Base-by-base conservation (phyloP, 1,140 invertebrate genomes). In the Medauroidea extradentata region DNA sequence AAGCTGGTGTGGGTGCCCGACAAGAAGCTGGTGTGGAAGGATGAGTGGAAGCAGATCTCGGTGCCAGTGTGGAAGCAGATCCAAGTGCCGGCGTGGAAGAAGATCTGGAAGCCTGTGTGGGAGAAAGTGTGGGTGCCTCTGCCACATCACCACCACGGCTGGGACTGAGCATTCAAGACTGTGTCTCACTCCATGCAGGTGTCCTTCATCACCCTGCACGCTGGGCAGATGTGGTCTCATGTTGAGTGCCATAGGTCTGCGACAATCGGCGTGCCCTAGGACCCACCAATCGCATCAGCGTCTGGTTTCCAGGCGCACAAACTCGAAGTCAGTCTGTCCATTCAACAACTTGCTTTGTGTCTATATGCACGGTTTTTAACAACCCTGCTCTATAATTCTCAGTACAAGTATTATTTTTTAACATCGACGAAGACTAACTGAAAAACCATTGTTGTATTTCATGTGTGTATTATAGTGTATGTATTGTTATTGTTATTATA, bases 1-100 rank as follows among this genome's bases (percentile, higher is more conserved):
- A 89, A 89, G 71, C 69, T 88, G 18, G 83, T 86, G 70, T 89
- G 87, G 88, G 86, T 87, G 71, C 80, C 82, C 29, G 86, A 88
- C 64, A 88, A 83, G 83, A 81, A 88, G 60, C 84, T 87, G 68
- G 77, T 87, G 16, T 89, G 29, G 29, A 84, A 87, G 63, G 85
- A 87, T 39, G 87, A 90, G 67, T 88, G 86, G 83, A 86, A 64
- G 86, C 71, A 57, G 63, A 80, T 83, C 53, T 80, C 78, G 68
- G 78, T 82, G 53, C 83, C 84, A 23, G 81, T 81, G 14, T 85
- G 84, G 81, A 85, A 87, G 68, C 78, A 84, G 43, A 78, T 85
- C 23, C 82, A 88, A 73, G 83, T 87, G 14, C 84, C 85, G 16
- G 81, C 82, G 16, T 88, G 86, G 83, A 83, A 87, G 64, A 85